Evolutionary conservation across 1,140 invertebrate species (phyloP), one percentile per base, ranked within the genome.

Genomic region (Drosophila ananassae): DNA sequence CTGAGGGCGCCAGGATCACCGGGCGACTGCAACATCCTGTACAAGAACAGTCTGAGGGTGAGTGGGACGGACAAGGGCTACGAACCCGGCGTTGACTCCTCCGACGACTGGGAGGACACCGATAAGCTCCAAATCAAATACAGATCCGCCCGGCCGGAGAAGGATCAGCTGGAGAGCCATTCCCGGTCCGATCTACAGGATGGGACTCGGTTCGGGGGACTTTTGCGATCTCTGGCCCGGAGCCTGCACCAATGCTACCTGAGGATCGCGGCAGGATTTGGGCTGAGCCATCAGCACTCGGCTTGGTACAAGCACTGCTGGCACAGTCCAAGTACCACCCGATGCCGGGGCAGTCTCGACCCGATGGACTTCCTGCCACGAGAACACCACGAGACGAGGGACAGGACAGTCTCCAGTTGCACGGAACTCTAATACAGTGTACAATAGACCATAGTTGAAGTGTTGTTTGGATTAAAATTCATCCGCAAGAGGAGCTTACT

Each of bases 231-330:
- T 0, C 12, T 84, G 1, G 24, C 6, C 0, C 67, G 63, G 6
- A 58, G 56, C 10, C 2, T 84, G 7, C 4, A 57, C 7, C 55
- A 74, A 3, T 73, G 59, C 24, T 24, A 41, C 9, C 34, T 25
- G 7, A 58, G 63, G 0, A 51, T 84, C 37, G 77, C 73, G 4
- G 53, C 77, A 4, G 81, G 81, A 0, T 71, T 85, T 22, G 81
- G 81, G 0, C 28, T 84, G 51, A 77, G 63, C 5, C 73, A 52
- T 1, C 81, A 84, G 30, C 72, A 77, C 30, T 46, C 60, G 0
- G 46, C 53, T 4, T 84, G 81, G 81, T 84, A 84, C 39, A 84
- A 85, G 10, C 73, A 84, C 32, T 84, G 81, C 57, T 84, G 77
- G 82, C 55, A 77, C 6, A 50, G 56, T 50, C 82, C 61, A 4